These are phyloP conservation scores for Delphinapterus leucas DNA, from an alignment of 2,113 vertebrate genomes.

Conservation along the genomic window DNA sequence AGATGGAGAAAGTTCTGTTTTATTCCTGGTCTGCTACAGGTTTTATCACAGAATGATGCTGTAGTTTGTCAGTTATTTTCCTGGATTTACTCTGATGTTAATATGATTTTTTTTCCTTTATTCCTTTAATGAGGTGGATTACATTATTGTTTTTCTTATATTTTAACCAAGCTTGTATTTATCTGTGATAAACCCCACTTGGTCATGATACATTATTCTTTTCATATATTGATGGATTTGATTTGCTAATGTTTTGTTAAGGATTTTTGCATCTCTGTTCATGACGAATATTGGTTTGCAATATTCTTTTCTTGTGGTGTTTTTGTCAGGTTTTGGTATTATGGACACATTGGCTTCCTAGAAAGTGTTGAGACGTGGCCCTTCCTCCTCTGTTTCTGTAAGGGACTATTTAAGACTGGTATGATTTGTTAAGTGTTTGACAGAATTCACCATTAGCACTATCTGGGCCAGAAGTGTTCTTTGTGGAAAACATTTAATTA, in stretches of 20 bases:
- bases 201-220: neutral
- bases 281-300: neutral
- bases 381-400: neutral
- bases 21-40: neutral
- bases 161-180: neutral
- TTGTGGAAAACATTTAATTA: neutral
- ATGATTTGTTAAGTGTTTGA: neutral
- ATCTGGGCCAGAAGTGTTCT: neutral
- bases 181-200: neutral
- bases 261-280: neutral
- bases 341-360: neutral
- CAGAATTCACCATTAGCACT: neutral
- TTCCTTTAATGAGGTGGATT: neutral
- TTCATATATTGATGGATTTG: neutral
- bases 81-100: neutral
- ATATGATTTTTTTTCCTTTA: neutral
- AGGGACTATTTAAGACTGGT: neutral
- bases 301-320: neutral
- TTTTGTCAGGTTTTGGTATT: neutral
- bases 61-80: neutral
- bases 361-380: neutral
- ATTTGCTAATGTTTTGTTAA: neutral
- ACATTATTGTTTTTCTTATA: neutral
- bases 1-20: neutral
- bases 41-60: neutral